Percentiles rank a stretch among this genome's conserved stretches.
Conservation (phyloP, 2,888 invertebrate genomes). For the Pecten maximus region DNA sequence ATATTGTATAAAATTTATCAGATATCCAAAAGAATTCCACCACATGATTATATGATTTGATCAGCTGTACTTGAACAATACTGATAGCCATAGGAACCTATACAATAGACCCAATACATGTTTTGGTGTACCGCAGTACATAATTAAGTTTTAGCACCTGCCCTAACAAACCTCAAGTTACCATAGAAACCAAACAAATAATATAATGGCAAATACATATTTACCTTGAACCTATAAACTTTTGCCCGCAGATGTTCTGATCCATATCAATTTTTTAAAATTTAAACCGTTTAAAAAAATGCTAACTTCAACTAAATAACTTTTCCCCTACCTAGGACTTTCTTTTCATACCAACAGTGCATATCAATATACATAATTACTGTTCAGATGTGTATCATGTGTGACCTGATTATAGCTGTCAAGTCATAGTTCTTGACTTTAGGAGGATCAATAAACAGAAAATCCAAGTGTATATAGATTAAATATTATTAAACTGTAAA, state of each 20-base stretch:
- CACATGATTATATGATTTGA: not conserved
- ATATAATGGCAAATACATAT: not conserved
- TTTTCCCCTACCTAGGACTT: not conserved
- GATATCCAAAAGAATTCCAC: not conserved
- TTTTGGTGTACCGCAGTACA: not conserved
- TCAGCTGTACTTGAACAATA: not conserved
- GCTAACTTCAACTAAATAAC: not conserved
- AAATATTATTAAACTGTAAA: not conserved
- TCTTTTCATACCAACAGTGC: not conserved
- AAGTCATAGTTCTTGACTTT: not conserved
- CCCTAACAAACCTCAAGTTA: not conserved
- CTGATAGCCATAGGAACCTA: not conserved
- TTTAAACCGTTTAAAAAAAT: not conserved
- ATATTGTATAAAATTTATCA: not conserved
- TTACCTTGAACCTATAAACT: slow-evolving; percentile 23
- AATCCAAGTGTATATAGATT: not conserved
- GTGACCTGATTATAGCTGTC: not conserved
- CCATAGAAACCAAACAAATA: slow-evolving; percentile 10
- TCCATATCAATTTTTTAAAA: not conserved
- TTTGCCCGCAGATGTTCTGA: slow-evolving; percentile 3
- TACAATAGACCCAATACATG: not conserved
- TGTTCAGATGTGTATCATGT: not conserved
- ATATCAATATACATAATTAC: slow-evolving; percentile 14
- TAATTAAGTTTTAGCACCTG: not conserved
- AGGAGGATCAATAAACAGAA: not conserved